Evolutionary conservation across 2,797 vertebrate genomes (phyloP).

Genomic region (Gambelia wislizenii): DNA sequence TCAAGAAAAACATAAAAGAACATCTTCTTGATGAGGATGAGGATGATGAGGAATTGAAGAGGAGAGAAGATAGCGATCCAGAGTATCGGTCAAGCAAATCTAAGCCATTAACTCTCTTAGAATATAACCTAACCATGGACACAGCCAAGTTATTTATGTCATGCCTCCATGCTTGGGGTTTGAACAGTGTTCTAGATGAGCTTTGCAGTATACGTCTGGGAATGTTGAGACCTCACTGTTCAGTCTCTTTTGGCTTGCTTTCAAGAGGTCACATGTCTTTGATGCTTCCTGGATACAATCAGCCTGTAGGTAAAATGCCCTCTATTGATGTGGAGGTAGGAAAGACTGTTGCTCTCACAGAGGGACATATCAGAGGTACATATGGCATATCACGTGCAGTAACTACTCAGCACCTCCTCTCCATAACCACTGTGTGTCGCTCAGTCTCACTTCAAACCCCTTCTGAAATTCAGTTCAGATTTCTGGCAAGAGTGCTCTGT

Average conservation of each 20-base stretch:
- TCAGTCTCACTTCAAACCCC: too few relatives aligned
- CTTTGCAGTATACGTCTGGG: slow-evolving; percentile 92
- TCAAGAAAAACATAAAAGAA: slow-evolving; percentile 98
- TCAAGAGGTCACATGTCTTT: slow-evolving; percentile 97
- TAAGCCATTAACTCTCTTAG: slow-evolving; percentile 91
- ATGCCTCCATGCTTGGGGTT: slow-evolving; percentile 96
- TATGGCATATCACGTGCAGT: slow-evolving; percentile 93
- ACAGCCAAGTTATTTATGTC: slow-evolving; percentile 98
- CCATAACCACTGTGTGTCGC: slow-evolving; percentile 68
- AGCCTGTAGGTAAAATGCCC: slow-evolving; percentile 75
- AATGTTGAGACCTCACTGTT: slow-evolving; percentile 94
- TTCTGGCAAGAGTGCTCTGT: too few relatives aligned
- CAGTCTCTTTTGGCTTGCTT: slow-evolving; percentile 94
- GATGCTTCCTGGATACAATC: slow-evolving; percentile 95
- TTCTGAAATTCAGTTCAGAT: too few relatives aligned
- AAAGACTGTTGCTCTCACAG: slow-evolving; percentile 77
- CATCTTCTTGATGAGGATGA: slow-evolving; percentile 95
- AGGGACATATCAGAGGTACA: slow-evolving; percentile 90
- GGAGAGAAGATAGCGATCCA: slow-evolving; percentile 82
- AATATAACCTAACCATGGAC: slow-evolving; percentile 97
- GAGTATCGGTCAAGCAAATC: slow-evolving; percentile 88
- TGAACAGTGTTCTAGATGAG: slow-evolving; percentile 88
- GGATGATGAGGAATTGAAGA: slow-evolving; percentile 87
- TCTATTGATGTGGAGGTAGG: slow-evolving; percentile 50
- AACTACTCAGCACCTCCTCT: slow-evolving; percentile 96